A percentile compares a stretch with the other conserved stretches of the same genome.
Evolutionary conservation across 2,113 vertebrate genomes (phyloP).

Genomic region (Delphinapterus leucas): DNA sequence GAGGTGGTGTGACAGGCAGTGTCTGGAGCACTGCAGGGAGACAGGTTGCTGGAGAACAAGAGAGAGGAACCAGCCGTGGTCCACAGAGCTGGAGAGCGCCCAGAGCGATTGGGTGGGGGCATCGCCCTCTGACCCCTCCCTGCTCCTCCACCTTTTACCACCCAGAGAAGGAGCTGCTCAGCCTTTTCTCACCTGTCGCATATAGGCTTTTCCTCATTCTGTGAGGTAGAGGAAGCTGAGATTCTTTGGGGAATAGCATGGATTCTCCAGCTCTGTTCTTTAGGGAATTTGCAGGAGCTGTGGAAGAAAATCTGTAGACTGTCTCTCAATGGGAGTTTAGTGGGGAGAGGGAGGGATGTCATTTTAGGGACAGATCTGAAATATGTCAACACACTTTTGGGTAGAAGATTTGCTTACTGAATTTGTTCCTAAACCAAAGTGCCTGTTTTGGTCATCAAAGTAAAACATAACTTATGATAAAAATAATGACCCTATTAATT

Average conservation of each 20-base stretch:
- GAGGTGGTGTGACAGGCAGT: background rate
- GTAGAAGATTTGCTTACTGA: constrained; percentile 13
- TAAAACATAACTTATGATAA: constrained; percentile 45
- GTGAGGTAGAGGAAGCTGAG: background rate
- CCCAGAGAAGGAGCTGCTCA: background rate
- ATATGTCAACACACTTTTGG: background rate
- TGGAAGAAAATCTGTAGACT: background rate
- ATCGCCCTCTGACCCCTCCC: background rate
- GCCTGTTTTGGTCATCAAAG: constrained; percentile 15
- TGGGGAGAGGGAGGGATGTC: background rate
- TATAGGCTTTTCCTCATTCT: background rate
- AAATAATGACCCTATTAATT: background rate
- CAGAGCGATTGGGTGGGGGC: fast-evolving
- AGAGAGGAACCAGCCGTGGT: background rate
- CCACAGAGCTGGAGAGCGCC: fast-evolving
- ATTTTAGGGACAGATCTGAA: background rate
- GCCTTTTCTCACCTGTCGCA: background rate
- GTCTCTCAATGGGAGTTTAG: background rate
- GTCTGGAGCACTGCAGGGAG: background rate
- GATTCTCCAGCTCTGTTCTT: background rate
- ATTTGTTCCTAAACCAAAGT: constrained; percentile 31
- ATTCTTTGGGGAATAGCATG: background rate
- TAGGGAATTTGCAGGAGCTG: background rate
- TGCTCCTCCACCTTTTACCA: background rate
- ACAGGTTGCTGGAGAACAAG: background rate